A percentile compares a stretch with the other conserved stretches of the same genome.
Evolutionary conservation across 2,797 vertebrate genomes (phyloP).

Genomic region (Coregonus ussuriensis): DNA sequence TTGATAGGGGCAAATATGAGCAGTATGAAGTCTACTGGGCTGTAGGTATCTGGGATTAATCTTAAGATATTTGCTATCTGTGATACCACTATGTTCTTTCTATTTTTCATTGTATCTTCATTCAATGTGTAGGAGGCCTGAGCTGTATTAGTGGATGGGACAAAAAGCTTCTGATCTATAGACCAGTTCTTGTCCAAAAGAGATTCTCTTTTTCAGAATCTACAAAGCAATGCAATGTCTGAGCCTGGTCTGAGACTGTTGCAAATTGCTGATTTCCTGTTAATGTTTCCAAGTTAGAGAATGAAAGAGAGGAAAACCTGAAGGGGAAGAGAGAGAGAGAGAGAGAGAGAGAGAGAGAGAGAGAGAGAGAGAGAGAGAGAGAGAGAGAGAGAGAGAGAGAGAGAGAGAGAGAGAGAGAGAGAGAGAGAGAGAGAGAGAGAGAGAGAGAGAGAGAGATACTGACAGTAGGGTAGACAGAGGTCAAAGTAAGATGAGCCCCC

Average conservation of each 20-base stretch:
- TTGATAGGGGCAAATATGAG: too few relatives aligned
- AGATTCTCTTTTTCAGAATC: neutral
- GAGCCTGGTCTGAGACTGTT: neutral
- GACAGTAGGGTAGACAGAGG: neutral
- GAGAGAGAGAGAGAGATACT: neutral
- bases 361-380: neutral
- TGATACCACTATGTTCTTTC: neutral
- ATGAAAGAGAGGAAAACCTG: neutral
- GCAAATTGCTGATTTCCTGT: constrained; percentile 38
- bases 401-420: neutral
- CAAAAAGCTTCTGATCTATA: neutral
- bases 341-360: neutral
- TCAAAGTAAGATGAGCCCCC: constrained; percentile 13
- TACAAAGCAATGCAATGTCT: neutral
- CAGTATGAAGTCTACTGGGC: too few relatives aligned
- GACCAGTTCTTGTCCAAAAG: neutral
- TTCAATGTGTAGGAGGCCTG: neutral
- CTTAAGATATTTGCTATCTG: neutral
- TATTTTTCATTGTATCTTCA: neutral
- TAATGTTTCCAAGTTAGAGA: constrained; percentile 21
- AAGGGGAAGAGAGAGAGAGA: neutral
- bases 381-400: neutral
- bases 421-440: neutral
- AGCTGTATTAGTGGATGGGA: neutral
- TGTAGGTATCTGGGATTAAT: neutral